Conservation (phyloP, 1,140 invertebrate genomes). For the Danaus melanippus region DNA sequence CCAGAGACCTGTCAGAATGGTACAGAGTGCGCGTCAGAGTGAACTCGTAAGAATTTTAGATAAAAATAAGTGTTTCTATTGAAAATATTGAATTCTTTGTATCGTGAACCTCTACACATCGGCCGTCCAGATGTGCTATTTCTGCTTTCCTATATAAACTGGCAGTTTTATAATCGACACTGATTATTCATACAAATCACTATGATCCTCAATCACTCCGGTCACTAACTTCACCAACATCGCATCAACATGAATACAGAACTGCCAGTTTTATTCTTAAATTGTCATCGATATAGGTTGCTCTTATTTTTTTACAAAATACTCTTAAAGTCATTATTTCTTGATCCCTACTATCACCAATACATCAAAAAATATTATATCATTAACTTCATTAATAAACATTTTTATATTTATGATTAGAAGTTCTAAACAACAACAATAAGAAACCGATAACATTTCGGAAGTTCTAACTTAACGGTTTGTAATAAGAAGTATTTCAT, state of each 20-base stretch:
- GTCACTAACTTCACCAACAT: slow-evolving; percentile 19
- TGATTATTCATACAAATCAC: slow-evolving; percentile 13
- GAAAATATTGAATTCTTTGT: slow-evolving; percentile 61
- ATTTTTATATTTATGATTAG: no score
- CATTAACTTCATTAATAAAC: no score
- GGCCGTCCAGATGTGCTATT: slow-evolving; percentile 66
- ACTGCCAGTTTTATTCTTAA: slow-evolving; percentile 49
- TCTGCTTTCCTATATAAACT: slow-evolving; percentile 59
- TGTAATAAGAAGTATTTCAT: no score
- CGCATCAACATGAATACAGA: slow-evolving; percentile 26
- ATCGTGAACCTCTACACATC: slow-evolving; percentile 65
- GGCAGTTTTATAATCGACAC: slow-evolving; percentile 49
- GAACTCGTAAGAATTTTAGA: slow-evolving; percentile 78
- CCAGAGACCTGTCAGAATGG: slow-evolving; percentile 81
- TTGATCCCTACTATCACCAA: not conserved
- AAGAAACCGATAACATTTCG: no score
- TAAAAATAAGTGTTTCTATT: slow-evolving; percentile 66
- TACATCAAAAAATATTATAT: no score
- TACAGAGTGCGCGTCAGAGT: slow-evolving; percentile 84
- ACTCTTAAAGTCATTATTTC: no score
- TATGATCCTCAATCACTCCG: slow-evolving; percentile 13
- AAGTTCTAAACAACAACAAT: no score
- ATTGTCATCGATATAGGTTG: slow-evolving; percentile 3
- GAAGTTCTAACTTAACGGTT: no score
- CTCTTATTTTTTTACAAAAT: slow-evolving; percentile 3